Evolutionary conservation across 2,888 invertebrate genomes (phyloP), one percentile per base, ranked within the genome.

Genomic region (Mythimna vitellina): DNA sequence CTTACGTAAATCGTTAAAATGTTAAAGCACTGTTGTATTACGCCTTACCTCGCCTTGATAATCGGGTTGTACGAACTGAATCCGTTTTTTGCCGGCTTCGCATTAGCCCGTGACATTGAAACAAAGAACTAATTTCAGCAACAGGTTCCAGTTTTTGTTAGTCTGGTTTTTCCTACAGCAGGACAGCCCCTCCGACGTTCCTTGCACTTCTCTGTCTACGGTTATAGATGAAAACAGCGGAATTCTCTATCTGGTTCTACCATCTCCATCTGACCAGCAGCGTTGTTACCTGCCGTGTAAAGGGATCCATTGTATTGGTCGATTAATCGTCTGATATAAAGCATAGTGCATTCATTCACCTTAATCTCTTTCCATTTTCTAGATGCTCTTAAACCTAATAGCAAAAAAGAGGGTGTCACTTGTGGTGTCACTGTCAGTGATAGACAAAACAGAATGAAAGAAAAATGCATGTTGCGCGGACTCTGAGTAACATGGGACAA

Each of bases 1-100:
- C 92, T 93, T 94, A 93, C 93, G 92, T 93, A 94, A 93, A 92
- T 88, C 87, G 86, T 83, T 88, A 85, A 88, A 29, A 89, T 80
- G 87, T 86, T 87, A 84, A 88, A 88, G 86, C 87, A 87, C 84
- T 80, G 82, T 42, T 46, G 60, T 61, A 25, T 81, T 81, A 76
- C 86, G 85, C 86, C 83, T 88, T 86, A 87, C 84, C 78, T 82
- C 78, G 85, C 82, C 75, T 83, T 78, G 75, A 73, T 73, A 84
- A 61, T 75, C 66, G 65, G 53, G 22, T 61, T 68, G 71, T 61
- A 72, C 51, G 63, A 38, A 57, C n/a, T 65, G 72, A 61, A 76
- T 56, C 69, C 61, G 60, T 60, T 78, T 76, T 78, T 75, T 46
- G 42, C 74, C 64, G 60, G 22, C 54, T 68, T 46, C 38, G 70